phyloP scores from a whole-genome alignment of 2,113 vertebrate species.

The Hippocampus comes region DNA sequence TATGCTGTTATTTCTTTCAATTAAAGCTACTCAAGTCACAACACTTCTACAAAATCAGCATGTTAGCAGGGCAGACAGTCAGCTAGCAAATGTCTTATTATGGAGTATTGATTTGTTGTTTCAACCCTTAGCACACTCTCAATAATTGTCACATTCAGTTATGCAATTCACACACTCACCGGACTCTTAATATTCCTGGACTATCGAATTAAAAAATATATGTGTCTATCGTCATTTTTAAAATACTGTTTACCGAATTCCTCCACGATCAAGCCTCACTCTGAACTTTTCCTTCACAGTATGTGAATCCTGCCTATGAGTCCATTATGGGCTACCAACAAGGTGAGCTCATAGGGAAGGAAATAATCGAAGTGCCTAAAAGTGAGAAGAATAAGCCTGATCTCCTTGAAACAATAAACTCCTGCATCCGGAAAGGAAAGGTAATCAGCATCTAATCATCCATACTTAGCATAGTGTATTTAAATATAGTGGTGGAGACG shows the following conservation, averaged over 20 bases:
- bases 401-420: constrained; percentile 92
- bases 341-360: constrained; percentile 91
- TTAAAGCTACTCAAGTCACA: too few species aligned
- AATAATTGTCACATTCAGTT: not conserved
- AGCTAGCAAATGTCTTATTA: too few species aligned
- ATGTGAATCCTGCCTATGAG: constrained; percentile 95
- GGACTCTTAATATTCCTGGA: too few species aligned
- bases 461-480: not conserved
- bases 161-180: not conserved
- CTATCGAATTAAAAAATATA: too few species aligned
- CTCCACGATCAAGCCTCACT: not conserved
- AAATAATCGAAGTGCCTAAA: constrained; percentile 92
- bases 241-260: not conserved
- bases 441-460: constrained; percentile 63
- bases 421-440: constrained; percentile 93
- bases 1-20: not conserved
- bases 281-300: constrained; percentile 71
- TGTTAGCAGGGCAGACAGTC: too few species aligned
- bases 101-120: too few species aligned
- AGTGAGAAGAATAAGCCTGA: constrained; percentile 95
- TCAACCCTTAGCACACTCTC: too few species aligned
- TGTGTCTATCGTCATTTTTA: not conserved
- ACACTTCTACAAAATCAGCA: too few species aligned
- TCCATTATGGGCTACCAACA: constrained; percentile 91
- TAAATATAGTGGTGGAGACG: not conserved